These are phyloP conservation scores for Teinopalpus imperialis DNA, from an alignment of 2,888 invertebrate genomes.

Conservation along the genomic window DNA sequence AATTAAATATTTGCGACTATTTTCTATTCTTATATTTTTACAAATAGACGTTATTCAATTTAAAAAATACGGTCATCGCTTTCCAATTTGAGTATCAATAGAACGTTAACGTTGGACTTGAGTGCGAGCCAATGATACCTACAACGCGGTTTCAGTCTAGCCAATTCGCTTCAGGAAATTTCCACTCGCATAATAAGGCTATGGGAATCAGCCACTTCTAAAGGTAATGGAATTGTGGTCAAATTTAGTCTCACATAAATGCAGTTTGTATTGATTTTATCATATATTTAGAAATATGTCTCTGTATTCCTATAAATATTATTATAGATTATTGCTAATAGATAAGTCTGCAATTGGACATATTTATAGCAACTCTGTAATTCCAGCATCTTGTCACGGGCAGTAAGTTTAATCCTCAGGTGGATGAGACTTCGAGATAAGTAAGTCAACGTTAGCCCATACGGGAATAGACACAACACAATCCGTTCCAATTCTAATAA, in stretches of 20 bases:
- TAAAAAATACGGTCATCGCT: background rate
- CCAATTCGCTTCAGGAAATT: background rate
- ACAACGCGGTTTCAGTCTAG: background rate
- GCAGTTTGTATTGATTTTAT: no score
- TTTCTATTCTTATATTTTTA: no score
- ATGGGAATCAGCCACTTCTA: background rate
- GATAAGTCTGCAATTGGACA: background rate
- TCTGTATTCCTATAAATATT: no score
- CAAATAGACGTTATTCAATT: background rate
- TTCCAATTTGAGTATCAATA: conserved; percentile 3
- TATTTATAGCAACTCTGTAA: background rate
- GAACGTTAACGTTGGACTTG: conserved; percentile 1
- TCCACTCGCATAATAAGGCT: background rate
- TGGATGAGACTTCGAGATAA: background rate
- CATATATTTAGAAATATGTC: no score
- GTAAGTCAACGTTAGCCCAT: background rate
- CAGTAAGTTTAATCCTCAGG: background rate
- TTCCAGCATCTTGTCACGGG: background rate
- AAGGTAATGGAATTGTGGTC: no score
- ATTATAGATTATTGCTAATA: no score
- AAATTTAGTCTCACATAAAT: no score
- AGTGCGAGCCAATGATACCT: no score
- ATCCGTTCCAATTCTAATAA: no score
- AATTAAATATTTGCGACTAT: no score
- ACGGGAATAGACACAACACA: background rate